phyloP scores from a whole-genome alignment of 2,113 vertebrate species.

The Python bivittatus region DNA sequence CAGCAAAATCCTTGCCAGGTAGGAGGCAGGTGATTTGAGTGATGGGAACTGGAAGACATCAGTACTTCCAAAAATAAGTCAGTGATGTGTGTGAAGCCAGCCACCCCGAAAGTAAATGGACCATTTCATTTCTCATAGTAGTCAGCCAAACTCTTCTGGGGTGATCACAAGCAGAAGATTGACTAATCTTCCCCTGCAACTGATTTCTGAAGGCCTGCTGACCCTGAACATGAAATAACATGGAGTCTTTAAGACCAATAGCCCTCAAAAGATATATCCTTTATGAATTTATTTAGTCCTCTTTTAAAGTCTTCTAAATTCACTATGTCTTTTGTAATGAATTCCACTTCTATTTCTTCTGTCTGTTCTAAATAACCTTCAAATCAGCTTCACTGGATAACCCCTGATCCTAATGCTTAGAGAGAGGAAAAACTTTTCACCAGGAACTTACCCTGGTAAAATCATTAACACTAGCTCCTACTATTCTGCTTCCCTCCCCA shows the following conservation, averaged over 20 bases:
- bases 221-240: too few relatives aligned
- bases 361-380: too few relatives aligned
- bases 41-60: not conserved
- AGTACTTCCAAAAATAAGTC: not conserved
- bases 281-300: too few relatives aligned
- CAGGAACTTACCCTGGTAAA: not conserved
- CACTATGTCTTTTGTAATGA: too few relatives aligned
- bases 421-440: not conserved
- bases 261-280: too few relatives aligned
- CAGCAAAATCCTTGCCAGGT: not conserved
- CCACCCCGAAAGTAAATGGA: not conserved
- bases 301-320: too few relatives aligned
- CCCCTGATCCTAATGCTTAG: too few relatives aligned
- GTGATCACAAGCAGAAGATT: not conserved
- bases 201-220: too few relatives aligned
- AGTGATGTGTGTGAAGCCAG: not conserved
- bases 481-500: not conserved
- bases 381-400: too few relatives aligned
- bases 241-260: too few relatives aligned
- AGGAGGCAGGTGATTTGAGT: constrained; percentile 1
- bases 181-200: not conserved
- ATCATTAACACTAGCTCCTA: not conserved
- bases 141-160: not conserved
- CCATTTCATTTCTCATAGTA: not conserved
- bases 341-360: too few relatives aligned